Conservation (phyloP, 2,888 invertebrate species). For the Ophioninae sp. region DNA sequence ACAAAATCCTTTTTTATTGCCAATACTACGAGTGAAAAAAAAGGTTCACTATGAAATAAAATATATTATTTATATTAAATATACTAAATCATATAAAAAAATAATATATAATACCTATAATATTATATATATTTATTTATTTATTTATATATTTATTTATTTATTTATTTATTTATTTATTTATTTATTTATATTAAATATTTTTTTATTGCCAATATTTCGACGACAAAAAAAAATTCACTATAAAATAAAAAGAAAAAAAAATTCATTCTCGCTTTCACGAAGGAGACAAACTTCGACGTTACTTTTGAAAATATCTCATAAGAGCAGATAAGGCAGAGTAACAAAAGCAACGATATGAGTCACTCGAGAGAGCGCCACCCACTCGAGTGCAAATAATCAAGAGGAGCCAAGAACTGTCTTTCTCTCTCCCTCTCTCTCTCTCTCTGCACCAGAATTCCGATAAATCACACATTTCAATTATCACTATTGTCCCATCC, state of each 20-base stretch:
- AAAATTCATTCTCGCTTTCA: background rate
- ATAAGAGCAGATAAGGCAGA: constrained; percentile 18
- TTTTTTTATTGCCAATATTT: no score
- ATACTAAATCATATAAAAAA: no score
- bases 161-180: no score
- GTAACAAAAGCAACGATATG: constrained; percentile 29
- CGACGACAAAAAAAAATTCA: background rate
- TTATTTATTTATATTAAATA: no score
- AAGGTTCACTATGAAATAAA: no score
- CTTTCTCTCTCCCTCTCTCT: constrained; percentile 25
- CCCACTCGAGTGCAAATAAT: constrained; percentile 48
- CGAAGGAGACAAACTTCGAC: background rate
- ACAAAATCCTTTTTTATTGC: no score
- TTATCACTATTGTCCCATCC: background rate
- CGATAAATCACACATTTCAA: constrained; percentile 46
- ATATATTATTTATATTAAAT: no score
- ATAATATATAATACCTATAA: no score
- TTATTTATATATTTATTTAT: no score
- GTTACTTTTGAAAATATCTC: background rate
- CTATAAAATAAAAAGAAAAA: background rate
- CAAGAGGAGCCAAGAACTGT: constrained; percentile 47
- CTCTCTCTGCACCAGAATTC: constrained; percentile 23
- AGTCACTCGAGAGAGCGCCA: constrained; percentile 34
- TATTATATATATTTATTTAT: no score
- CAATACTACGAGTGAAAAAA: no score